Evolutionary conservation across 2,113 vertebrate species (phyloP).

Genomic region (Callithrix jacchus): DNA sequence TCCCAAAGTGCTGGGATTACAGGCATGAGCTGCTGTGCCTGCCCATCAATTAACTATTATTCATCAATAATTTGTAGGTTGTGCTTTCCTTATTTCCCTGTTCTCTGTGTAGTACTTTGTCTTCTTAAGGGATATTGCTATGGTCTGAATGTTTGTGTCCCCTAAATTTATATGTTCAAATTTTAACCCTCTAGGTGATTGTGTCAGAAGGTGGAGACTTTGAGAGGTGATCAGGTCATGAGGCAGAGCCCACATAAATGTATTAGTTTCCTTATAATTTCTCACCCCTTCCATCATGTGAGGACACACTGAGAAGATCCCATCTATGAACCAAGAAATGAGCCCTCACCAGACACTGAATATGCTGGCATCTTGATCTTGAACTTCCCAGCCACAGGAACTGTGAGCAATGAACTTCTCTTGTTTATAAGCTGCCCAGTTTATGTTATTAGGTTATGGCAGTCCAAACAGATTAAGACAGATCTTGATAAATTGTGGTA

Average conservation of each 20-base stretch:
- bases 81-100: not conserved
- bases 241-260: not conserved
- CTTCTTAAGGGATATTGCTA: not conserved
- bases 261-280: not conserved
- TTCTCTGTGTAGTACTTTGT: not conserved
- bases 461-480: not conserved
- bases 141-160: not conserved
- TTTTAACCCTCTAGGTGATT: not conserved
- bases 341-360: not conserved
- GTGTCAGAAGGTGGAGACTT: not conserved
- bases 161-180: not conserved
- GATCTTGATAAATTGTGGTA: not conserved
- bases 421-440: not conserved
- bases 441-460: not conserved
- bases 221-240: not conserved
- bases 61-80: not conserved
- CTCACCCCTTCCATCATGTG: not conserved
- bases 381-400: not conserved
- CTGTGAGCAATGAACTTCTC: not conserved
- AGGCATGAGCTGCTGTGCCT: fast-evolving
- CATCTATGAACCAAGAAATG: not conserved
- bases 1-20: not conserved
- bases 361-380: not conserved
- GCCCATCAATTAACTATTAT: not conserved
- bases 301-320: not conserved